phyloP scores from a whole-genome alignment of 2,113 vertebrate species.

The Pheucticus melanocephalus region DNA sequence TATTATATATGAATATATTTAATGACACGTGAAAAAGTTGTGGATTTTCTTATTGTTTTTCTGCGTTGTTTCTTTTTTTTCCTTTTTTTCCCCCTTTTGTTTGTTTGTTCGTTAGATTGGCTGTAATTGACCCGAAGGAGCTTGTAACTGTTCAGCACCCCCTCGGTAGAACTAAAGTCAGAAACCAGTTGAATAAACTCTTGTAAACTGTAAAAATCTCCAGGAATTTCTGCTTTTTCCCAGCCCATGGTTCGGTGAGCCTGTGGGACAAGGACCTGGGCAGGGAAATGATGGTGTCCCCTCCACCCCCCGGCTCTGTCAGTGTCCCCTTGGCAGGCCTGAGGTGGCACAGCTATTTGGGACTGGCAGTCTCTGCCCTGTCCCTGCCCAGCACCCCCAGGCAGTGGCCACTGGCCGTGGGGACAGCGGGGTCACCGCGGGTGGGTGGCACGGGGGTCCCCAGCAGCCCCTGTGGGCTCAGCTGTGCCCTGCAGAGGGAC shows the following conservation, averaged over 20 bases:
- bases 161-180: conserved; percentile 89
- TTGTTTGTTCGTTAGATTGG: conserved; percentile 73
- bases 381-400: neutral
- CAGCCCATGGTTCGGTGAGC: accelerated
- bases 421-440: neutral
- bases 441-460: neutral
- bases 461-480: neutral
- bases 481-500: neutral
- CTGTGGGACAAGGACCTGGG: neutral
- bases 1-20: conserved; percentile 99
- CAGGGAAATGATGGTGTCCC: neutral
- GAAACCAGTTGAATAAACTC: conserved; percentile 92
- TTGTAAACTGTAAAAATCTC: conserved; percentile 72
- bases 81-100: neutral
- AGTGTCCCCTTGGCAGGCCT: accelerated
- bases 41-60: conserved; percentile 85
- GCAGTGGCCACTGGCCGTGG: accelerated
- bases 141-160: conserved; percentile 89
- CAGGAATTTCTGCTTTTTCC: neutral
- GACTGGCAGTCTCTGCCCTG: accelerated
- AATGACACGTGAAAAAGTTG: conserved; percentile 93
- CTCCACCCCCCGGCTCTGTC: neutral
- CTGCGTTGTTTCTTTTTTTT: conserved; percentile 33
- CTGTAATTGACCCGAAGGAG: conserved; percentile 84
- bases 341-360: accelerated